Base-by-base conservation (phyloP, 2,113 vertebrate genomes). In the Vombatus ursinus region DNA sequence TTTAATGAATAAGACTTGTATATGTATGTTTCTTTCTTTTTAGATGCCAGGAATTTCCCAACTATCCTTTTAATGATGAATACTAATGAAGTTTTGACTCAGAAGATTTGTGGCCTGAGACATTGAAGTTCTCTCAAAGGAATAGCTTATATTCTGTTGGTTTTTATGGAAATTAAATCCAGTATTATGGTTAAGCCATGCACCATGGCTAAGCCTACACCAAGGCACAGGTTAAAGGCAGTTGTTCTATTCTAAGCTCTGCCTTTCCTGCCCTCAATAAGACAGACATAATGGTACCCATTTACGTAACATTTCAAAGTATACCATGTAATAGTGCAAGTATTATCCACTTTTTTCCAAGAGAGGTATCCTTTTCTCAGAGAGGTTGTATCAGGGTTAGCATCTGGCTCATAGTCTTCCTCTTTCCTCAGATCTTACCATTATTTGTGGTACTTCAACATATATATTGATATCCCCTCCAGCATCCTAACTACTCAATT, bases 41-140 rank as follows among this genome's bases (percentile, higher is more conserved):
- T 19, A 90, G 90, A 12, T 90, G 28, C 90, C 2, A 48, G 11
- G 28, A 48, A 3, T 2, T 3, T 31, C 2, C 49, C 49, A 90
- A 50, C 26, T 90, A 90, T 50, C 90, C 90, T 44, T 90, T 90
- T 90, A 50, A 90, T 90, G 90, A 90, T 49, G 90, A 90, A 50
- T 90, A 90, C 16, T 90, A 50, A 25, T 25, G 5, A 50, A 50
- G 90, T 90, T 50, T 9, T 50, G 10, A 90, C 49, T 48, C 90
- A 49, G 90, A 90, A 90, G 49, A 90, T 28, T 12, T 50, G 25
- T 48, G 90, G 25, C 25, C 49, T 28, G 9, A 50, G 4, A 5
- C n/a, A 84, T 84, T 84, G n/a, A 0, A 14, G 3, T n/a, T 44
- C 44, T 68, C 28, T 84, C 16, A 77, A 84, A 8, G 68, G 7